Evolutionary conservation across 1,140 invertebrate species (phyloP).

Genomic region (Pachyrhynchus sulphureomaculatus): DNA sequence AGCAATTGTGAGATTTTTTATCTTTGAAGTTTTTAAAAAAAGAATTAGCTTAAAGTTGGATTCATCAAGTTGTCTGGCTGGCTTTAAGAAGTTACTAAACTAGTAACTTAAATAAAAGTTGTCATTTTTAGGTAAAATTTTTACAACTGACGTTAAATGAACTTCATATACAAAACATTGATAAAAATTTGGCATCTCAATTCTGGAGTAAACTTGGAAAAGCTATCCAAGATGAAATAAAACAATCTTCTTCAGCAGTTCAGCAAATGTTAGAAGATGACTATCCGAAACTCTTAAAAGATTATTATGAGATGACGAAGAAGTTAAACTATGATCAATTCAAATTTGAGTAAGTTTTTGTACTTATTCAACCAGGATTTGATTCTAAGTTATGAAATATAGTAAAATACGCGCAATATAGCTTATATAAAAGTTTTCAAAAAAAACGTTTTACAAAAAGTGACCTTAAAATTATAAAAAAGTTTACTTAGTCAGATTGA

Average conservation of each 20-base stretch:
- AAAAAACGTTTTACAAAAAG: no score
- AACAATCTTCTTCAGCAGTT: constrained; percentile 66
- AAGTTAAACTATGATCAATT: constrained; percentile 58
- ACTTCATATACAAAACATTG: constrained; percentile 56
- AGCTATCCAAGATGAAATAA: constrained; percentile 56
- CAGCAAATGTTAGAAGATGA: constrained; percentile 86
- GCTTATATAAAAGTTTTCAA: no score
- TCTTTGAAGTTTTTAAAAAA: no score
- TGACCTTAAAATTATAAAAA: no score
- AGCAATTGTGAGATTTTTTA: no score
- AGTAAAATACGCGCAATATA: no score
- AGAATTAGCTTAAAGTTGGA: no score
- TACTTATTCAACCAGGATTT: no score
- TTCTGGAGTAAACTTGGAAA: constrained; percentile 57
- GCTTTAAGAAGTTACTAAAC: no score
- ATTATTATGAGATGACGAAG: constrained; percentile 58
- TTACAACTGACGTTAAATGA: constrained; percentile 57
- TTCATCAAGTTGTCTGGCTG: no score
- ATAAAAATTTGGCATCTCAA: constrained; percentile 54
- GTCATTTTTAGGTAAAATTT: constrained; percentile 50
- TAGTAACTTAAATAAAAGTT: neutral
- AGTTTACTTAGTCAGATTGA: no score
- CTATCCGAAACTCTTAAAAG: constrained; percentile 80
- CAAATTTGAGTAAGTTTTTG: constrained; percentile 52
- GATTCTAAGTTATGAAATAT: no score